Evolutionary conservation across 2,888 invertebrate genomes (phyloP).

Genomic region (Lissonota sp.): DNA sequence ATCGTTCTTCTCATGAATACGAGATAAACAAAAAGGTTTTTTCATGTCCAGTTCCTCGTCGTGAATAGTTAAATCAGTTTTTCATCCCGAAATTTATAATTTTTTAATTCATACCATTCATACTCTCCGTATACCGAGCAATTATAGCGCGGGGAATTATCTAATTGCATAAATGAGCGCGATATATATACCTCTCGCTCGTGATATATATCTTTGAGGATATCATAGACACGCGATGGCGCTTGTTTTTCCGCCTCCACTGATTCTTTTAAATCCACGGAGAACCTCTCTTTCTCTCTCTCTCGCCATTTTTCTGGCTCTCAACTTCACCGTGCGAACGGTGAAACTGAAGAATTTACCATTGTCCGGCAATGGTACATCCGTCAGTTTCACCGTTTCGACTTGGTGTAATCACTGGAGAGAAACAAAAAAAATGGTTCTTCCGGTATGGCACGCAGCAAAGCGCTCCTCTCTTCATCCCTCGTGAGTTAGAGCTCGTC

Average conservation of each 20-base stretch:
- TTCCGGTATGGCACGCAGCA: slow-evolving; percentile 63
- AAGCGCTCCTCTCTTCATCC: slow-evolving; percentile 16
- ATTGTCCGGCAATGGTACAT: too few species aligned
- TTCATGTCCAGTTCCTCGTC: too few species aligned
- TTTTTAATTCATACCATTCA: slow-evolving; percentile 51
- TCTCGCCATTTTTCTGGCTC: slow-evolving; percentile 25
- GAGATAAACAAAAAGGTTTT: too few species aligned
- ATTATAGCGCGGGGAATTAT: slow-evolving; percentile 58
- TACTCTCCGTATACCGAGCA: slow-evolving; percentile 16
- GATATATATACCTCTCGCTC: slow-evolving; percentile 37
- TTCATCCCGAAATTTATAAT: slow-evolving; percentile 21
- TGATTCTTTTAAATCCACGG: slow-evolving; percentile 54
- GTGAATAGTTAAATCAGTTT: too few species aligned
- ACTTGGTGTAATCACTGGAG: slow-evolving; percentile 61
- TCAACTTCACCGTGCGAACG: slow-evolving; percentile 51
- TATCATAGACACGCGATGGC: slow-evolving; percentile 65
- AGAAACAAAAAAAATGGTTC: slow-evolving; percentile 59
- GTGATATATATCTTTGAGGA: slow-evolving; percentile 1
- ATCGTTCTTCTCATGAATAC: too few species aligned
- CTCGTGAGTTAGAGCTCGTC: slow-evolving; percentile 38
- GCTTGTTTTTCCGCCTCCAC: slow-evolving; percentile 64
- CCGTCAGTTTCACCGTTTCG: too few species aligned
- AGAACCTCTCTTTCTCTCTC: slow-evolving; percentile 24
- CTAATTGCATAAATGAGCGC: slow-evolving; percentile 62
- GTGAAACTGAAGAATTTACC: too few species aligned